Conservation (phyloP, 2,797 vertebrate genomes). For the Morus bassanus region DNA sequence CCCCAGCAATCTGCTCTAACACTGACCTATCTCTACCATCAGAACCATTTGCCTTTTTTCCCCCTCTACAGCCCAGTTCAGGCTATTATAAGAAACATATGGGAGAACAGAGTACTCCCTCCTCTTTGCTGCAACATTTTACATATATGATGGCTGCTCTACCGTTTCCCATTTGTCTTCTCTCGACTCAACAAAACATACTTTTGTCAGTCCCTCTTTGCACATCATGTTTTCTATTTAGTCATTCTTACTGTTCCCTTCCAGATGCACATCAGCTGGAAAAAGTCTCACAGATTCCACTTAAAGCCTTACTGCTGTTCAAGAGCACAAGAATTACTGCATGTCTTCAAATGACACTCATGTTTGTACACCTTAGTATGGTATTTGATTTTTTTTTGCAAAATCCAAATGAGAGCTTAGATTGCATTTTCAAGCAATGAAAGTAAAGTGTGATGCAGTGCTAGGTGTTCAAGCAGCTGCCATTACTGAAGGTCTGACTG, state of each 20-base stretch:
- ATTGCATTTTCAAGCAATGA: background rate
- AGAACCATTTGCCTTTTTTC: background rate
- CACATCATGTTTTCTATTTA: background rate
- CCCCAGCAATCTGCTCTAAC: background rate
- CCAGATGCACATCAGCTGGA: background rate
- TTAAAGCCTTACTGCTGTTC: background rate
- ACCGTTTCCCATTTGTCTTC: background rate
- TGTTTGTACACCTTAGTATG: background rate
- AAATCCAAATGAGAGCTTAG: background rate
- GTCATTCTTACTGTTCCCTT: background rate
- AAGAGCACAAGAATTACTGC: background rate
- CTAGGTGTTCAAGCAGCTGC: background rate
- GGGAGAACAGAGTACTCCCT: background rate
- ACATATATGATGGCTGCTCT: background rate
- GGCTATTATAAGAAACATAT: background rate
- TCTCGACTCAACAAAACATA: background rate
- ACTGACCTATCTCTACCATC: background rate
- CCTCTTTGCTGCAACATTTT: background rate
- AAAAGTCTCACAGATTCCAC: background rate
- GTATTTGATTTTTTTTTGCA: background rate
- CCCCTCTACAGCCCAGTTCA: background rate
- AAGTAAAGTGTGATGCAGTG: background rate
- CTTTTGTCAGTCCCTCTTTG: background rate
- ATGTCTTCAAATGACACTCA: background rate
- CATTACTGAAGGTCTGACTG: background rate